Evolutionary conservation across 2,797 vertebrate species (phyloP).

Genomic region (Cyprinodon diabolis): DNA sequence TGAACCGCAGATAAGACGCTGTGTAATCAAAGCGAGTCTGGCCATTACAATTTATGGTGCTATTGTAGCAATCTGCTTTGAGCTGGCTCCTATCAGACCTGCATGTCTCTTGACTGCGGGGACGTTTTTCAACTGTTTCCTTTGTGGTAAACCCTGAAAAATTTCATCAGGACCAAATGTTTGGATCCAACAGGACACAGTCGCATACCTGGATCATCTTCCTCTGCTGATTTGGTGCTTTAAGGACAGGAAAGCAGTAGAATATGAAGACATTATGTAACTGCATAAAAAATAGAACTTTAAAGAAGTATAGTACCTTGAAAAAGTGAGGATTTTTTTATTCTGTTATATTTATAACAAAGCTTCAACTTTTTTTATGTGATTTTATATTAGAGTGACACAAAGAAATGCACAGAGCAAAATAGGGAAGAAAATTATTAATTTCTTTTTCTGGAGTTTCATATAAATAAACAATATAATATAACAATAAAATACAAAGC

Average conservation of each 20-base stretch:
- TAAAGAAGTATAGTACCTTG: neutral
- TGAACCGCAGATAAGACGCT: slow-evolving; percentile 84
- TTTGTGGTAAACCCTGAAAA: neutral
- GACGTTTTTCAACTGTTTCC: neutral
- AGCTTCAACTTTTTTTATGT: neutral
- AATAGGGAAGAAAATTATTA: too few relatives aligned
- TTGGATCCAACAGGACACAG: neutral
- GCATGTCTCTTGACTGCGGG: slow-evolving; percentile 25
- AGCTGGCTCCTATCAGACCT: slow-evolving; percentile 46
- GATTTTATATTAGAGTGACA: neutral
- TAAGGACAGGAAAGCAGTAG: neutral
- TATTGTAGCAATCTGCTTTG: slow-evolving; percentile 67
- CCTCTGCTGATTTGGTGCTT: neutral
- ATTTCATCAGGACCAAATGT: neutral
- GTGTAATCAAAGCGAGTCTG: slow-evolving; percentile 71
- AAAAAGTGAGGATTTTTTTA: too few relatives aligned
- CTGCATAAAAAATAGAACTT: neutral
- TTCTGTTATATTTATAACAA: too few relatives aligned
- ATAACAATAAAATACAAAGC: too few relatives aligned
- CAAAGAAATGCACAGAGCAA: neutral
- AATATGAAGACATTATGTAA: neutral
- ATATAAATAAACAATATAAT: too few relatives aligned
- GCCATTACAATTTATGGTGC: slow-evolving; percentile 75
- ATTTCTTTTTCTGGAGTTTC: too few relatives aligned
- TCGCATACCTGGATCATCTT: neutral